Evolutionary conservation across 1,140 invertebrate genomes (phyloP).

Genomic region (Hetaerina americana): DNA sequence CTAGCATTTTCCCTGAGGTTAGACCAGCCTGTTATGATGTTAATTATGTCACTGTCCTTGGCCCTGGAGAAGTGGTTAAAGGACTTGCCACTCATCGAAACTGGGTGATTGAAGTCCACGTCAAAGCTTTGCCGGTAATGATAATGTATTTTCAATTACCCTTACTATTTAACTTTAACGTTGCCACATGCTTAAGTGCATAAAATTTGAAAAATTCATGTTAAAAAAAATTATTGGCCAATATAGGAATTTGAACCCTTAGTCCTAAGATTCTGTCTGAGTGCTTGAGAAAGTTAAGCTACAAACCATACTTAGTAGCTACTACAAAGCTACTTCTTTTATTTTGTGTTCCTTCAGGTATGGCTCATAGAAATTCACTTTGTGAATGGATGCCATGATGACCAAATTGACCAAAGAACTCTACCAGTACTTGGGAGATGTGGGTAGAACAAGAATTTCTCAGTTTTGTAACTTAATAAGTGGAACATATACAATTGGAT

Average conservation of each 20-base stretch:
- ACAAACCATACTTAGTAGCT: neutral
- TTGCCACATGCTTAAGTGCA: neutral
- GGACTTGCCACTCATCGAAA: neutral
- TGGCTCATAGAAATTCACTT: too few relatives aligned
- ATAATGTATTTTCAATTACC: neutral
- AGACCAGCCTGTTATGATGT: neutral
- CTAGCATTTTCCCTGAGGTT: neutral
- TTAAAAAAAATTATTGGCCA: neutral
- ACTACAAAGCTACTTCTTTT: neutral
- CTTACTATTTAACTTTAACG: neutral
- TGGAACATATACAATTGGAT: too few relatives aligned
- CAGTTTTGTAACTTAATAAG: too few relatives aligned
- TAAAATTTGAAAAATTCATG: neutral
- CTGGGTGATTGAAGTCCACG: neutral
- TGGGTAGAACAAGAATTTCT: too few relatives aligned
- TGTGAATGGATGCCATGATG: too few relatives aligned
- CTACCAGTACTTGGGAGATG: too few relatives aligned
- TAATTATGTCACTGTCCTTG: neutral
- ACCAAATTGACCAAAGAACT: too few relatives aligned
- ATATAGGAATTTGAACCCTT: neutral
- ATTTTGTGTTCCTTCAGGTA: too few relatives aligned
- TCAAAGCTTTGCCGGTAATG: neutral
- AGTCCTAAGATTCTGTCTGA: neutral
- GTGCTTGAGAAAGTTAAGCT: neutral
- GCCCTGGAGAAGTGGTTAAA: neutral